Evolutionary conservation across 2,888 invertebrate genomes (phyloP).

Genomic region (Sclerodermus sp.): DNA sequence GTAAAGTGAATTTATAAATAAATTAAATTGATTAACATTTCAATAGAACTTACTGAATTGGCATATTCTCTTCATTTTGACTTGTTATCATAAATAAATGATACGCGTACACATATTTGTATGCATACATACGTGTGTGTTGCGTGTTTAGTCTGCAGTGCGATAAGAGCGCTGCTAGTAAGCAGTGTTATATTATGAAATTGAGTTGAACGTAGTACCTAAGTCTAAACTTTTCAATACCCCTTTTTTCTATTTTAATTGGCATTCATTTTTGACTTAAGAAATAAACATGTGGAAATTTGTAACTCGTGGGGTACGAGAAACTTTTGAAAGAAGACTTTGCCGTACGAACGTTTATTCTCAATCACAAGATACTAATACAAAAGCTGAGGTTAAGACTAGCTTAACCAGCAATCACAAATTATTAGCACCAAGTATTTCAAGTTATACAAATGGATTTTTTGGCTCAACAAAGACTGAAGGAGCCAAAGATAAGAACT

Average conservation of each 20-base stretch:
- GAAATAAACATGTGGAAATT: constrained; percentile 56
- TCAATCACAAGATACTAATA: constrained; percentile 36
- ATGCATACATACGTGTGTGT: too few relatives aligned
- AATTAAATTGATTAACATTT: not conserved
- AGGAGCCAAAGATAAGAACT: constrained; percentile 35
- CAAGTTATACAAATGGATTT: constrained; percentile 28
- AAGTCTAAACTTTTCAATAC: too few relatives aligned
- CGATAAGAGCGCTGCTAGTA: too few relatives aligned
- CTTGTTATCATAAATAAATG: too few relatives aligned
- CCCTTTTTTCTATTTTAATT: too few relatives aligned
- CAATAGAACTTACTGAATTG: too few relatives aligned
- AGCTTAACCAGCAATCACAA: constrained; percentile 30
- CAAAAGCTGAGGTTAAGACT: constrained; percentile 33
- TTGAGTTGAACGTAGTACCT: too few relatives aligned
- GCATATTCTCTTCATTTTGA: not conserved
- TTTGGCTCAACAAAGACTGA: constrained; percentile 31
- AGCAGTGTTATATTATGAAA: not conserved
- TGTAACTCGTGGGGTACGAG: constrained; percentile 48
- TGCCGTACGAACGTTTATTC: constrained; percentile 49
- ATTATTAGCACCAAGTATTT: constrained; percentile 29
- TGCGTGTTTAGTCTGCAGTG: too few relatives aligned
- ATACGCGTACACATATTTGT: too few relatives aligned
- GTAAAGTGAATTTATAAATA: too few relatives aligned
- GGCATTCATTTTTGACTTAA: too few relatives aligned
- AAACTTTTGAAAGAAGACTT: constrained; percentile 42